Percentiles rank a stretch among this genome's conserved stretches.
These are phyloP conservation scores for Drosophila cognata DNA, from an alignment of 2,888 invertebrate genomes.

Conservation along the genomic window DNA sequence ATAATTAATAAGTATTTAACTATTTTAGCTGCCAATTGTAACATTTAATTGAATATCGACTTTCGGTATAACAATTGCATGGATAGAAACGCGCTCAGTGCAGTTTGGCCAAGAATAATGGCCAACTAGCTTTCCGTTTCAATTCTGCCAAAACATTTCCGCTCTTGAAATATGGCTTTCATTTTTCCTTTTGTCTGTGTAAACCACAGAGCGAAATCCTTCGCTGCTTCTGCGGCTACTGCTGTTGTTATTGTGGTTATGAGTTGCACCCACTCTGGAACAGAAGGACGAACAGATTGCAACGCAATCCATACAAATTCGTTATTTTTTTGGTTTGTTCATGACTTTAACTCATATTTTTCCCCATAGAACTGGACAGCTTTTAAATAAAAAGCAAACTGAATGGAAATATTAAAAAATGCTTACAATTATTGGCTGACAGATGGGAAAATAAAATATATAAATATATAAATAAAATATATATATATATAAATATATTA, in stretches of 20 bases:
- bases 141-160: constrained; percentile 67
- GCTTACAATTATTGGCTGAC: too few species aligned
- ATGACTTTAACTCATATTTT: neutral
- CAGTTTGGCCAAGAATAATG: constrained; percentile 38
- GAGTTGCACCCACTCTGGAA: constrained; percentile 33
- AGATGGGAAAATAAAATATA: too few species aligned
- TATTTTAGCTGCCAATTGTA: constrained; percentile 47
- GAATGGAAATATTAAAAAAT: too few species aligned
- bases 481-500: too few species aligned
- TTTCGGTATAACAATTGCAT: constrained; percentile 16
- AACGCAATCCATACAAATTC: neutral
- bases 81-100: constrained; percentile 20
- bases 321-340: neutral
- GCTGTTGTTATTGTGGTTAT: constrained; percentile 37
- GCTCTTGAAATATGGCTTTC: constrained; percentile 69
- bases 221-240: constrained; percentile 27
- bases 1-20: neutral
- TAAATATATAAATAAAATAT: too few species aligned
- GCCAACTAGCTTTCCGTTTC: constrained; percentile 47
- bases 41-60: constrained; percentile 68
- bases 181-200: constrained; percentile 33
- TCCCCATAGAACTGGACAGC: neutral
- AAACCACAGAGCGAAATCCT: constrained; percentile 47
- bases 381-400: neutral
- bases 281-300: constrained; percentile 26